Evolutionary conservation across 2,113 vertebrate species (phyloP).

Genomic region (Neotoma lepida): DNA sequence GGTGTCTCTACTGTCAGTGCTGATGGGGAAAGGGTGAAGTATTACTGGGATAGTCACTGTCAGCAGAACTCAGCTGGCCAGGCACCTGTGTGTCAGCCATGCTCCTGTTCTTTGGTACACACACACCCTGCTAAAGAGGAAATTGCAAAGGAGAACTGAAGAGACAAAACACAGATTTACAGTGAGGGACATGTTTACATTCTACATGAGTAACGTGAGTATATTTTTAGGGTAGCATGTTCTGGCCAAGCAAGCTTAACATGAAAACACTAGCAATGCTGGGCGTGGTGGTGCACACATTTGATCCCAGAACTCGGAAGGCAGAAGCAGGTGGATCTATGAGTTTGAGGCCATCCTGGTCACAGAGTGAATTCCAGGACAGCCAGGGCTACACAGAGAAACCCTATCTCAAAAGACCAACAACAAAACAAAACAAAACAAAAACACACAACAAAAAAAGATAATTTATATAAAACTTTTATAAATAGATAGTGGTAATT

Average conservation of each 20-base stretch:
- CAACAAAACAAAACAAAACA: neutral
- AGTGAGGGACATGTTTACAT: constrained; percentile 58
- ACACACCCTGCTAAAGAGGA: neutral
- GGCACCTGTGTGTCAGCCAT: neutral
- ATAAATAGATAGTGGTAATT: constrained; percentile 12
- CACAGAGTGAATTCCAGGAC: neutral
- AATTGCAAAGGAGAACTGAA: constrained; percentile 41
- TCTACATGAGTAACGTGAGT: neutral
- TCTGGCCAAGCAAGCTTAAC: constrained; percentile 63
- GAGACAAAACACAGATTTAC: neutral
- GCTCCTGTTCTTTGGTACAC: neutral
- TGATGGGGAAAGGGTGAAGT: neutral
- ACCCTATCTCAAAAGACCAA: neutral
- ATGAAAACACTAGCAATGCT: constrained; percentile 44
- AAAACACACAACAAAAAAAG: neutral
- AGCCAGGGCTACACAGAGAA: neutral
- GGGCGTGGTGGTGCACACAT: neutral
- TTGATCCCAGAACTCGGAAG: neutral
- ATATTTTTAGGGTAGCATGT: constrained; percentile 70
- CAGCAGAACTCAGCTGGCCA: neutral
- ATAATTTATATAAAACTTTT: neutral
- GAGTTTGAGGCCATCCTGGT: neutral
- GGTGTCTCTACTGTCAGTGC: neutral
- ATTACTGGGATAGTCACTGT: neutral
- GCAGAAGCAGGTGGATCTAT: neutral